These are phyloP conservation scores for Antrozous pallidus DNA, from an alignment of 2,797 vertebrate genomes.

Conservation along the genomic window DNA sequence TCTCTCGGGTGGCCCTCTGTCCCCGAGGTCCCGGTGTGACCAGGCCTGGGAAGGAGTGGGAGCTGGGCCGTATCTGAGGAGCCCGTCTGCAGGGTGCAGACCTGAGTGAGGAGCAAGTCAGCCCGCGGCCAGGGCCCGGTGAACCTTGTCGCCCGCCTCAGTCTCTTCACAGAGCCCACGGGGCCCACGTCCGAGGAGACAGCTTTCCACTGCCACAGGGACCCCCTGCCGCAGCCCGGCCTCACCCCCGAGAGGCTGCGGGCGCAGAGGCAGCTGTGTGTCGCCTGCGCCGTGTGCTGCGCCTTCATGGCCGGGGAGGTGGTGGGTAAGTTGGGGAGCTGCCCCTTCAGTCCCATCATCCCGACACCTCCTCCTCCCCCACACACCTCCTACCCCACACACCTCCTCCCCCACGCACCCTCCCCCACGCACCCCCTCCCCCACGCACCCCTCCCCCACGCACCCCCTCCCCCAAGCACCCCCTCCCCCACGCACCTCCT, in stretches of 20 bases:
- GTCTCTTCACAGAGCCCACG: slow-evolving; percentile 87
- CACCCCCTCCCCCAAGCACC: too few relatives aligned
- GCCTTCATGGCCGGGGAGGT: slow-evolving; percentile 97
- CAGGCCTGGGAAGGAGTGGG: background rate
- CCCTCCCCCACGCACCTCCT: too few relatives aligned
- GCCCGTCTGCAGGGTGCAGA: background rate
- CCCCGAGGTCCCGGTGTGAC: background rate
- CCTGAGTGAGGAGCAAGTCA: too few relatives aligned
- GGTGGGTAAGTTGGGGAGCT: slow-evolving; percentile 85
- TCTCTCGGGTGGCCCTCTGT: background rate
- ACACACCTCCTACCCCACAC: too few relatives aligned
- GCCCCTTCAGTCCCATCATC: background rate
- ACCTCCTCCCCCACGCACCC: too few relatives aligned
- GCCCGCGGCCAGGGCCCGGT: background rate
- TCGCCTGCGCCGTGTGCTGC: slow-evolving; percentile 91
- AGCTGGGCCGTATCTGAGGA: background rate
- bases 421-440: too few relatives aligned
- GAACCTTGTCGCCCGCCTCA: slow-evolving; percentile 57
- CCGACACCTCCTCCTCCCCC: too few relatives aligned
- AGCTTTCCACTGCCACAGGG: slow-evolving; percentile 84
- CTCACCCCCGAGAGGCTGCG: slow-evolving; percentile 82
- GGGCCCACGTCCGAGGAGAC: slow-evolving; percentile 84
- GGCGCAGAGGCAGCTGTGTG: slow-evolving; percentile 90
- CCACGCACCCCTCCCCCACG: too few relatives aligned
- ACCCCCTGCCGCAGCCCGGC: slow-evolving; percentile 45